Base-by-base conservation (phyloP, 1,140 invertebrate genomes). In the Helicoverpa armigera region DNA sequence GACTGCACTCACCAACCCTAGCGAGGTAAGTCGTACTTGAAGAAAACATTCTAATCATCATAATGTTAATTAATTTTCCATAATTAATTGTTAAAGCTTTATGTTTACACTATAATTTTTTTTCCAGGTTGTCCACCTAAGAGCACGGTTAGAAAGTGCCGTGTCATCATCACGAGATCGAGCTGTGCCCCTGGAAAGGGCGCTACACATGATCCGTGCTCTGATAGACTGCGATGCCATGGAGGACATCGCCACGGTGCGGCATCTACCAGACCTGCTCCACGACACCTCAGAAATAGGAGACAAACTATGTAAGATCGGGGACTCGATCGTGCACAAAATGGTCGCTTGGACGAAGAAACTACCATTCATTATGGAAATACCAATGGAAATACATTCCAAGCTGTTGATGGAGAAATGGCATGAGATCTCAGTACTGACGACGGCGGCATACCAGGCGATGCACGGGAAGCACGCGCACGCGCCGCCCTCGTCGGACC, bases 311-410 rank as follows among this genome's bases (percentile, higher is more conserved):
- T 99, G 98, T 96, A 98, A 98, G 94, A 98, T 99, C 91, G 98
- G 98, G 65, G 98, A 99, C 95, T 98, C 98, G 70, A 99, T 99
- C 90, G 98, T 99, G 53, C 98, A 98, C 95, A 99, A 99, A 95
- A 96, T 99, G 95, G 98, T 99, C 79, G 98, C 99, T 95, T 99
- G 99, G 99, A 99, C 99, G 86, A 99, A 99, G 95, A 97, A 98
- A 94, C 95, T 99, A 92, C 99, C 99, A 50, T 99, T 99, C 95
- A 99, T 99, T 92, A 96, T 98, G 91, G 98, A 99, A 94, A 97
- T 99, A 83, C 98, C 98, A 31, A 98, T 99, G 80, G 98, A 99
- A 95, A 97, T 98, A 82, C 98, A 99, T 91, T 99, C 98, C 70
- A 97, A 98, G 94, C 96, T 99, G 83, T 96, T 99, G 82, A 99